Evolutionary conservation across 2,888 invertebrate species (phyloP).

Genomic region (Lordiphosa fenestrarum): DNA sequence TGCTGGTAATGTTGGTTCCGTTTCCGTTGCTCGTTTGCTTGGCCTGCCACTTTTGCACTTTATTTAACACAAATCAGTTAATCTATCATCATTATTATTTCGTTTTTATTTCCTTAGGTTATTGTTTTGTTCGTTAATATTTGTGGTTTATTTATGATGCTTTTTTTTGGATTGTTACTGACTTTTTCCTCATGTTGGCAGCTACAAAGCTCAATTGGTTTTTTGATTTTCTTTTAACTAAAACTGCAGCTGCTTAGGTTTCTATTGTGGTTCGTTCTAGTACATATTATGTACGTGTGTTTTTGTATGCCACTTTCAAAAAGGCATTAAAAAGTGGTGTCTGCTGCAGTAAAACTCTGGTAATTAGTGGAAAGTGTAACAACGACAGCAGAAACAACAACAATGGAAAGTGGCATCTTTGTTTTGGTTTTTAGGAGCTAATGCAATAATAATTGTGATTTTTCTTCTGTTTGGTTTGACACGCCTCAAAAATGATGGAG

Average conservation of each 20-base stretch:
- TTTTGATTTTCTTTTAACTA: slow-evolving; percentile 9
- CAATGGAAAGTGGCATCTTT: slow-evolving; percentile 16
- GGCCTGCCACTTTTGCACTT: slow-evolving; percentile 14
- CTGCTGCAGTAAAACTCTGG: slow-evolving; percentile 16
- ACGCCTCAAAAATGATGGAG: slow-evolving; percentile 25
- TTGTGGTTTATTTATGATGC: slow-evolving; percentile 4
- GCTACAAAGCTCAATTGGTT: slow-evolving; percentile 31
- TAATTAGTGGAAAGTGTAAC: slow-evolving; percentile 22
- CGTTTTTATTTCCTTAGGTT: slow-evolving; percentile 27
- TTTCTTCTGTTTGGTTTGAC: slow-evolving; percentile 12
- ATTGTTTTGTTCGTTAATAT: slow-evolving; percentile 13
- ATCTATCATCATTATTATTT: slow-evolving; percentile 70
- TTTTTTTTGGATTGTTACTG: slow-evolving; percentile 21
- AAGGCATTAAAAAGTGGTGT: slow-evolving; percentile 19
- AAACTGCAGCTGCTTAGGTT: slow-evolving; percentile 6
- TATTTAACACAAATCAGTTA: slow-evolving; percentile 50
- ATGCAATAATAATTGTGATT: slow-evolving; percentile 39
- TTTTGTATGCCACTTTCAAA: slow-evolving; percentile 14
- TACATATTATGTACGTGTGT: slow-evolving; percentile 30
- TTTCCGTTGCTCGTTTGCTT: slow-evolving; percentile 26
- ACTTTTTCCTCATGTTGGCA: slow-evolving; percentile 41
- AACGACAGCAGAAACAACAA: background rate
- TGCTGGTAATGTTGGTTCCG: slow-evolving; percentile 27
- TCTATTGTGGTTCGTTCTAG: slow-evolving; percentile 18
- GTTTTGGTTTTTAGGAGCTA: slow-evolving; percentile 20